Percentiles rank a stretch among this genome's conserved stretches.
phyloP scores from a whole-genome alignment of 1,140 invertebrate genomes.

The Nasonia longicornis region DNA sequence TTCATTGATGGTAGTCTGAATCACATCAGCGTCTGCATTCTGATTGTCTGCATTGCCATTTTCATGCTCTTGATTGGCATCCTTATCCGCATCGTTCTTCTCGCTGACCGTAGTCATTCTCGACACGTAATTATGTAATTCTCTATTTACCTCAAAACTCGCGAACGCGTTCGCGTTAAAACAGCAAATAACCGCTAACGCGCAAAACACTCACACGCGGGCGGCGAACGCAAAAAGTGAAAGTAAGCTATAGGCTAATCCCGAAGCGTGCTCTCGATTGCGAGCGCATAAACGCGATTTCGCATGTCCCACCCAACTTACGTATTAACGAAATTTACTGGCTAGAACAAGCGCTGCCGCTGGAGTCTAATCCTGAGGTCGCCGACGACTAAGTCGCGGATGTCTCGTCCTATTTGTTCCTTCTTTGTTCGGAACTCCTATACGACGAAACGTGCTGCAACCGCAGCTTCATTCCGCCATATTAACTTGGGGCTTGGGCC shows the following conservation, averaged over 20 bases:
- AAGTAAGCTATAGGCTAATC: not conserved
- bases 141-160: not conserved
- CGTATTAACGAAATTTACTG: not conserved
- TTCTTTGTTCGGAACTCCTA: not conserved
- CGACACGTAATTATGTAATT: not conserved
- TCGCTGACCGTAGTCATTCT: not conserved
- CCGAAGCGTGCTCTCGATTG: not conserved
- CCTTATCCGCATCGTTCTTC: not conserved
- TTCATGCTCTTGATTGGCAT: not conserved
- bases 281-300: not conserved
- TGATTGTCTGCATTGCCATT: not conserved
- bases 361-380: not conserved
- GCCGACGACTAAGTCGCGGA: not conserved
- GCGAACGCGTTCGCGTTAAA: not conserved
- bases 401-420: not conserved
- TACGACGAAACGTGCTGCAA: not conserved
- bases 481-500: not conserved
- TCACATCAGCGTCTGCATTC: not conserved
- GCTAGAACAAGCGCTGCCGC: not conserved
- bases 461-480: slow-evolving; percentile 3
- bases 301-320: not conserved
- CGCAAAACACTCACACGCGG: not conserved
- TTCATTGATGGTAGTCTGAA: slow-evolving; percentile 59
- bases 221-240: not conserved
- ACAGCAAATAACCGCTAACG: not conserved